Evolutionary conservation across 2,797 vertebrate genomes (phyloP), one percentile per base, ranked within the genome.

Genomic region (Huso huso): DNA sequence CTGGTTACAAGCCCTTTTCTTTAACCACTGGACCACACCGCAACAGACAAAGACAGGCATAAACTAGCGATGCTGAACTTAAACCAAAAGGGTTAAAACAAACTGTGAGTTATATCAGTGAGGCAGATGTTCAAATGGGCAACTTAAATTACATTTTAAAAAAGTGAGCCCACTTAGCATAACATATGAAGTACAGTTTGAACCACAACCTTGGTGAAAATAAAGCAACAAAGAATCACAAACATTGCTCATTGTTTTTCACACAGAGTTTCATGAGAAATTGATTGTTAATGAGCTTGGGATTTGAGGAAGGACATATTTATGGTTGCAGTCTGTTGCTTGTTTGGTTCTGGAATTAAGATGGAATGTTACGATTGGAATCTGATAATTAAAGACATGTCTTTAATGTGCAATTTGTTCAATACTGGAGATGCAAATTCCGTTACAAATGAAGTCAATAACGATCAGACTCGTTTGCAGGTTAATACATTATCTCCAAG

Each of bases 401-500:
- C 48, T 68, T 75, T 74, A 71, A 75, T 73, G 68, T 64, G 71
- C 74, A 72, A 76, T 72, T 69, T 68, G 12, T 23, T 65, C 62
- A 64, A 55, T 71, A 68, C 8, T 10, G 18, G 67, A 37, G 23
- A 72, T 72, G 62, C 49, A 10, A 49, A 66, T 75, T 63, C 66
- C 71, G 69, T 68, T 75, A 69, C 72, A 72, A 77, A 74, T 77
- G 74, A 49, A 48, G 53, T 58, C 73, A 72, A 72, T 70, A 73
- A 69, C 66, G 70, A 71, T 74, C 73, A 73, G 68, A 69, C 65
- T 67, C 60, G 49, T 74, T 72, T 75, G 37, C 69, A 64, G 49
- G 53, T 62, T 11, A 51, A 51, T 48, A 12, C 8, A 7, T 62
- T 62, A 62, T 15, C 61, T 62, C n/a, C 23, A 37, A 37, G 5